phyloP scores from a whole-genome alignment of 2,888 invertebrate species.

The Fabriciana adippe region DNA sequence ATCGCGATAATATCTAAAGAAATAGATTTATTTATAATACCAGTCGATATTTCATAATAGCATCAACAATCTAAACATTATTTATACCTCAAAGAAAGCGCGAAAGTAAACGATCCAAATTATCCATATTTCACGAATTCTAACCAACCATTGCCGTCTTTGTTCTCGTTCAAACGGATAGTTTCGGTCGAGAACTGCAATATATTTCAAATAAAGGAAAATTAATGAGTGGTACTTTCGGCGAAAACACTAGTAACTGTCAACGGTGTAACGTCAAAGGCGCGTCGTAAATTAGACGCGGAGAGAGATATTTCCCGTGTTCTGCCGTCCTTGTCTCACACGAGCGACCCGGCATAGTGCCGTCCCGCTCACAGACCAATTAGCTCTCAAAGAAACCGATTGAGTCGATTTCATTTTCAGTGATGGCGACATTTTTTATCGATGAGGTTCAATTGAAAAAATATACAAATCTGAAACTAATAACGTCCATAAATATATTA shows the following conservation, averaged over 20 bases:
- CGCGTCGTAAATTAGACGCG: slow-evolving; percentile 50
- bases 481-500: background rate
- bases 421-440: slow-evolving; percentile 28
- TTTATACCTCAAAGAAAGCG: too few relatives aligned
- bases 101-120: too few relatives aligned
- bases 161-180: slow-evolving; percentile 54
- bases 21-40: too few relatives aligned
- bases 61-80: too few relatives aligned
- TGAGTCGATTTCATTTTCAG: slow-evolving; percentile 43
- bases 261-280: slow-evolving; percentile 53
- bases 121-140: slow-evolving; percentile 51
- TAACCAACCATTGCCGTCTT: slow-evolving; percentile 74
- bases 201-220: slow-evolving; percentile 49
- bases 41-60: too few relatives aligned
- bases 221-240: slow-evolving; percentile 73
- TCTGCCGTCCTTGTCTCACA: slow-evolving; percentile 48
- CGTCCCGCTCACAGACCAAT: slow-evolving; percentile 46
- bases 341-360: slow-evolving; percentile 12
- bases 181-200: slow-evolving; percentile 52
- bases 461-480: background rate
- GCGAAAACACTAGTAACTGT: slow-evolving; percentile 65
- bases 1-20: too few relatives aligned
- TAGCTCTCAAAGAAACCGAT: slow-evolving; percentile 50
- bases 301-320: slow-evolving; percentile 63
- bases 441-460: slow-evolving; percentile 4